Evolutionary conservation across 2,888 invertebrate genomes (phyloP), one percentile per base, ranked within the genome.

Genomic region (Drosophila nigricruria): DNA sequence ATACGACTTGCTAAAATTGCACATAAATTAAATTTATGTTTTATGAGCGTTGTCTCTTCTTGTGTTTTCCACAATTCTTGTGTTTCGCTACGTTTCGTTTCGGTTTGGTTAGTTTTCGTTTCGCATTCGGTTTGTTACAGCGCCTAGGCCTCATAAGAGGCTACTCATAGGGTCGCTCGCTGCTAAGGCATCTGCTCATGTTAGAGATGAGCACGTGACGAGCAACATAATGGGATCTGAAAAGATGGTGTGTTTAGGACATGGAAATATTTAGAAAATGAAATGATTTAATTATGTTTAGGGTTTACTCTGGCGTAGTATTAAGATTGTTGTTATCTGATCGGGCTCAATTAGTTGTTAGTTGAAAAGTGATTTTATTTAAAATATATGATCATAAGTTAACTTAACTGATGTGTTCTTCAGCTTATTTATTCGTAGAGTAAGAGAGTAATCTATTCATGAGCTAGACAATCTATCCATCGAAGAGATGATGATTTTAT

Each of bases 1-100:
- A 86, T 86, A 87, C 89, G 86, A 87, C 82, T 86, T 89, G 85
- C 86, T 86, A 88, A 87, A 89, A 89, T 89, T 89, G 87, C 89
- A 87, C 87, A 87, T 87, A 87, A 87, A 87, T 87, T 89, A 87
- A 87, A 87, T 87, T 89, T 89, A 88, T 87, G 88, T 87, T 88
- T 89, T 89, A 87, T 89, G 86, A 89, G 82, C 82, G 79, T 79
- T 84, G 89, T 89, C 85, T 80, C 84, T 30, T 30, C 66, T 75
- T 79, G 73, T 80, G 73, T 81, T 70, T 52, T 58, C 40, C 42
- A 52, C 65, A 49, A 54, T 66, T 59, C 57, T 62, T 40, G 40
- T 64, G 61, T 53, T 69, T 25, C 53, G 56, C 49, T 75, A 52
- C 60, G 67, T 68, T 73, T 59, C 58, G 60, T 58, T 71, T 58